Evolutionary conservation across 2,888 invertebrate species (phyloP).

Genomic region (Pollenia griseotomentosa): DNA sequence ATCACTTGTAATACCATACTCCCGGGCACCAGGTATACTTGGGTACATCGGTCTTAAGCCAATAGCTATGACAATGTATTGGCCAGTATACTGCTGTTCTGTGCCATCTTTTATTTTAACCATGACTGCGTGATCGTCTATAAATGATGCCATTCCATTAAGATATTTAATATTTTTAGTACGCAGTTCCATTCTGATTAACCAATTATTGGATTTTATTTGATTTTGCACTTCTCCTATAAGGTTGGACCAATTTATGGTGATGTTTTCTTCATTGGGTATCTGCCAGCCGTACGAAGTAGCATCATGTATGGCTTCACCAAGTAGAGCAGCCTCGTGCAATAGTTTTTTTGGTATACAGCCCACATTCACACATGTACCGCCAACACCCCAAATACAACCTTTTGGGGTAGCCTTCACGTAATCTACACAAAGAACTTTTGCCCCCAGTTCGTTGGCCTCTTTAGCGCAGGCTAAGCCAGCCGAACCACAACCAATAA

Average conservation of each 20-base stretch:
- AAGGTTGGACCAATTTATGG: conserved; percentile 90
- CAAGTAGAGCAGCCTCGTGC: conserved; percentile 96
- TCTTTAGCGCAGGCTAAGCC: conserved; percentile 98
- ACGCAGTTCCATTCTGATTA: conserved; percentile 94
- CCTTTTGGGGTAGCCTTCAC: conserved; percentile 94
- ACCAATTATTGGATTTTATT: conserved; percentile 97
- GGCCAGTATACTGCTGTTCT: conserved; percentile 88
- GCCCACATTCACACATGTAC: conserved; percentile 98
- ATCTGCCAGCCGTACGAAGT: conserved; percentile 92
- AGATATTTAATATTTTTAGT: conserved; percentile 96
- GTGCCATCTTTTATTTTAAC: conserved; percentile 89
- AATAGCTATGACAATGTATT: conserved; percentile 93
- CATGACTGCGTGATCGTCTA: conserved; percentile 90
- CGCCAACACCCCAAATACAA: conserved; percentile 97
- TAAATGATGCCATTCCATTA: conserved; percentile 91
- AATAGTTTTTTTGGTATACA: conserved; percentile 99
- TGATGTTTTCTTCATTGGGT: conserved; percentile 86
- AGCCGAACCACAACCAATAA: conserved; percentile 98
- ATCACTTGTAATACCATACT: conserved; percentile 94
- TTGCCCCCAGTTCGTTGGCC: conserved; percentile 90
- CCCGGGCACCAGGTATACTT: conserved; percentile 92
- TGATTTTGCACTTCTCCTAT: conserved; percentile 93
- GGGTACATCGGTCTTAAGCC: conserved; percentile 95
- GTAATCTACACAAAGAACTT: conserved; percentile 93
- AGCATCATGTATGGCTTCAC: conserved; percentile 92